Evolutionary conservation across 1,140 invertebrate genomes (phyloP).

Genomic region (Panulirus ornatus): DNA sequence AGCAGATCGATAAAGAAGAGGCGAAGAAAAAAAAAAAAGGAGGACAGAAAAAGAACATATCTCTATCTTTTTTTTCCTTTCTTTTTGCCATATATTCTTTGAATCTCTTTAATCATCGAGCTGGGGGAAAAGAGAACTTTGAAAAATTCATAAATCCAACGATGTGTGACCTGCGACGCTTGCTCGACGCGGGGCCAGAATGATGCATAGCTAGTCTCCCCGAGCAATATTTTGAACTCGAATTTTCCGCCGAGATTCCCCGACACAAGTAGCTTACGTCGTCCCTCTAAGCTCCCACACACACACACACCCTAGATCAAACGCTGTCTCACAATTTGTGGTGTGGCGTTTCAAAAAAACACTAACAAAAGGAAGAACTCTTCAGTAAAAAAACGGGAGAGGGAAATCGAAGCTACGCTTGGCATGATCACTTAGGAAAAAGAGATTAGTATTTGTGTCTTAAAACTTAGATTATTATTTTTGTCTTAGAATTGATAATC

Average conservation of each 20-base stretch:
- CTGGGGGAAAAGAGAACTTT: slow-evolving; percentile 28
- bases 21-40: no score
- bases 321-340: slow-evolving; percentile 35
- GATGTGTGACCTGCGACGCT: slow-evolving; percentile 7
- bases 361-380: not conserved
- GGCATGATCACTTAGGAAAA: not conserved
- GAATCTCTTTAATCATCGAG: no score
- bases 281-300: slow-evolving; percentile 7
- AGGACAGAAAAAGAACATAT: no score
- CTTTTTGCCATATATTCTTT: no score
- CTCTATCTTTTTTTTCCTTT: no score
- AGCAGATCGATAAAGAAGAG: no score
- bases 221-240: slow-evolving; percentile 38
- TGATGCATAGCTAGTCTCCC: slow-evolving; percentile 6
- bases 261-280: slow-evolving; percentile 45
- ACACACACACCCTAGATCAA: slow-evolving; percentile 48
- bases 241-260: slow-evolving; percentile 52
- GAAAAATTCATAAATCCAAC: slow-evolving; percentile 46
- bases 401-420: not conserved
- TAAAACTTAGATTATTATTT: no score
- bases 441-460: no score
- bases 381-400: no score
- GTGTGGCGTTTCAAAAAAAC: not conserved
- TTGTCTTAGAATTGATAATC: no score
- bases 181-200: slow-evolving; percentile 14